phyloP scores from a whole-genome alignment of 35 echinoderm and acorn worm species.

The Heliocidaris tuberculata region DNA sequence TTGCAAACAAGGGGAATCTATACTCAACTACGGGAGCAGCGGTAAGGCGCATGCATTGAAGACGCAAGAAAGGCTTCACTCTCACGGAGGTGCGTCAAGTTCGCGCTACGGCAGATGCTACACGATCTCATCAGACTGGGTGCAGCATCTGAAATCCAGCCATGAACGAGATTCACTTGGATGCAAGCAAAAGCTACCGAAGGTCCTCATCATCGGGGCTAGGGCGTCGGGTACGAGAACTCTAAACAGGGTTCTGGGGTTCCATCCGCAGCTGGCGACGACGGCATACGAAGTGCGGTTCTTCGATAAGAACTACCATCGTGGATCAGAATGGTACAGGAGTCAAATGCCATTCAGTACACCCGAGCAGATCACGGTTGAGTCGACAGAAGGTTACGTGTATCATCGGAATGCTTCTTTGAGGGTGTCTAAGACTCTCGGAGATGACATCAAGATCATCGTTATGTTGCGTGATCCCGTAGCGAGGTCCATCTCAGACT shows the following conservation, averaged over 20 bases:
- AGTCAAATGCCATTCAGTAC: conserved; percentile 50
- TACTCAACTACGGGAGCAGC: background rate
- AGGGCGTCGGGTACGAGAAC: conserved; percentile 28
- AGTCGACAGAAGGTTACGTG: conserved; percentile 54
- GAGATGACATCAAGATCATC: conserved; percentile 67
- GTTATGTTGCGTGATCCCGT: conserved; percentile 79
- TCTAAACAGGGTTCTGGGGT: background rate
- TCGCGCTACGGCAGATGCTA: background rate
- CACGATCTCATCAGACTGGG: conserved; percentile 14
- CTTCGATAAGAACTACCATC: conserved; percentile 38
- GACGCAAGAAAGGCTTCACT: background rate
- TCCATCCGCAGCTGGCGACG: conserved; percentile 46
- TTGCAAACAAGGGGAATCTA: background rate
- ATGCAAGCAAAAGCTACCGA: conserved; percentile 43
- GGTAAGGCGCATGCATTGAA: background rate
- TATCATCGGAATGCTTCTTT: conserved; percentile 43
- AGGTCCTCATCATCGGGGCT: conserved; percentile 49
- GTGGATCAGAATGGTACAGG: conserved; percentile 40
- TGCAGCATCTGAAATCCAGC: background rate
- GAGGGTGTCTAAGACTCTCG: conserved; percentile 39
- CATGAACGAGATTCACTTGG: background rate
- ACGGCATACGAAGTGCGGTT: conserved; percentile 21
- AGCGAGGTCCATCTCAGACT: conserved; percentile 76
- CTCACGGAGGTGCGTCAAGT: background rate
- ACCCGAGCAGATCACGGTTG: conserved; percentile 44